phyloP scores from a whole-genome alignment of 2,797 vertebrate genomes.

The Nyctalus aviator region DNA sequence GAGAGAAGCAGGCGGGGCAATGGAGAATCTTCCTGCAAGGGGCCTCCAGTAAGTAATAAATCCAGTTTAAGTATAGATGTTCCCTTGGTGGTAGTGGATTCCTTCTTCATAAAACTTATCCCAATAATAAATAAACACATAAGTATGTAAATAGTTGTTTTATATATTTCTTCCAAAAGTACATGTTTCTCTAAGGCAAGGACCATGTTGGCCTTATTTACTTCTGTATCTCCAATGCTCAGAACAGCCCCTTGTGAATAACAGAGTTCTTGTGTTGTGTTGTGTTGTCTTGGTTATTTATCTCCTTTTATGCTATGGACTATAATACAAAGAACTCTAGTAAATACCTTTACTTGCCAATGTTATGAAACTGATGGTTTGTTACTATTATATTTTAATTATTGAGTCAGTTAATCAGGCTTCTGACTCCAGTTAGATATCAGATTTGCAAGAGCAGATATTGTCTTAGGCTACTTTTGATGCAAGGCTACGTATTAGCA shows the following conservation, averaged over 20 bases:
- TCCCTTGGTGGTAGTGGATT: neutral
- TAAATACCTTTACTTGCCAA: neutral
- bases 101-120: neutral
- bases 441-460: neutral
- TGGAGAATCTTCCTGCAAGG: too few species aligned
- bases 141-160: neutral
- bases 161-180: neutral
- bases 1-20: too few species aligned
- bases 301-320: neutral
- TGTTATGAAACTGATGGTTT: neutral
- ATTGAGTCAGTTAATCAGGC: neutral
- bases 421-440: neutral
- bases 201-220: neutral
- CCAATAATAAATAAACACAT: neutral
- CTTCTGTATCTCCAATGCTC: neutral
- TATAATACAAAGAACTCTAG: neutral
- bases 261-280: neutral
- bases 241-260: neutral
- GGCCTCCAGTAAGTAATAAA: neutral
- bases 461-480: neutral
- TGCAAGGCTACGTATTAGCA: neutral
- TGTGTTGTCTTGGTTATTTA: neutral
- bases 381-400: neutral
- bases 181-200: neutral
- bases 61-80: neutral